Evolutionary conservation across 2,797 vertebrate genomes (phyloP).

Genomic region (Buphagus erythrorhynchus): DNA sequence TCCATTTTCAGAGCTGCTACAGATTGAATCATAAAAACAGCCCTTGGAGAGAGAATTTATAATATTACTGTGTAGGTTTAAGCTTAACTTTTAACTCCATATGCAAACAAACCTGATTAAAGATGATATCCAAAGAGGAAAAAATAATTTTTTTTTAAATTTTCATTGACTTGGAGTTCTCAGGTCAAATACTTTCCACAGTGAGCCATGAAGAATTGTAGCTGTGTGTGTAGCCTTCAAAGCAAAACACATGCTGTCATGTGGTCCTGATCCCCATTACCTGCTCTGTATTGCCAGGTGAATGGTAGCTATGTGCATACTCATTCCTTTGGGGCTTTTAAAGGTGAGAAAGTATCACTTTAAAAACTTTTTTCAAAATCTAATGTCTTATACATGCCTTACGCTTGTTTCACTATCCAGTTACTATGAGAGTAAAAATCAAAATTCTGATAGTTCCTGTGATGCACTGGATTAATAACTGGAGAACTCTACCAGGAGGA

Average conservation of each 20-base stretch:
- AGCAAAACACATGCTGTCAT: neutral
- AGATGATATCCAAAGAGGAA: neutral
- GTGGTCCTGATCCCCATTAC: neutral
- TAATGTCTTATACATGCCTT: neutral
- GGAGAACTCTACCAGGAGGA: neutral
- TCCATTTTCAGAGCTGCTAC: neutral
- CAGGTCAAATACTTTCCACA: neutral
- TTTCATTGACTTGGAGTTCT: conserved; percentile 26
- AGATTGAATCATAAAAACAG: neutral
- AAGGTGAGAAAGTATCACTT: neutral
- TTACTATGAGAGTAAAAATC: conserved; percentile 16
- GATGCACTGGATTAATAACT: neutral
- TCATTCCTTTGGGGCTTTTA: neutral
- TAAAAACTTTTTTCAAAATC: neutral
- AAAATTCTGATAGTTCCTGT: neutral
- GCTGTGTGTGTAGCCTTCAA: neutral
- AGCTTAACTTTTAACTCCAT: neutral
- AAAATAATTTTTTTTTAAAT: neutral
- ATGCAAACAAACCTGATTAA: conserved; percentile 30
- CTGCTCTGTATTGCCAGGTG: neutral
- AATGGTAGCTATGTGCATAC: neutral
- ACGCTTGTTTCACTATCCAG: neutral
- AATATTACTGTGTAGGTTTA: neutral
- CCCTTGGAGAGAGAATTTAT: neutral
- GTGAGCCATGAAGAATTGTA: neutral